Percentiles rank a stretch among this genome's conserved stretches.
Evolutionary conservation across 2,113 vertebrate species (phyloP).

Genomic region (Cyphomyrus plagiostoma): DNA sequence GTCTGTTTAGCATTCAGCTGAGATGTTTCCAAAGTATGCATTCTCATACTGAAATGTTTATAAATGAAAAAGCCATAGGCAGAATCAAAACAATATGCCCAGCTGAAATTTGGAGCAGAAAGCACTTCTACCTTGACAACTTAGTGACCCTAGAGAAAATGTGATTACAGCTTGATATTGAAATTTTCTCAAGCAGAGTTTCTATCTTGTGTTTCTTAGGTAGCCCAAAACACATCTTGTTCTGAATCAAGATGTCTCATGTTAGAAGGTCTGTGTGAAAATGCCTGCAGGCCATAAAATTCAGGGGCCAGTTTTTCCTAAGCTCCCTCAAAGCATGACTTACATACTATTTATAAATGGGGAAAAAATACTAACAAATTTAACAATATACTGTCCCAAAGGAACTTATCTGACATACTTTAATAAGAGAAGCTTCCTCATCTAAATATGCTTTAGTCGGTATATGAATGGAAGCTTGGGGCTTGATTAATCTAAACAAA

Average conservation of each 20-base stretch:
- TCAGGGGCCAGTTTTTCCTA: neutral
- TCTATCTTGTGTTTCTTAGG: neutral
- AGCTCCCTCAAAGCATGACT: neutral
- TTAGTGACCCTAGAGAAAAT: neutral
- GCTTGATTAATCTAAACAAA: neutral
- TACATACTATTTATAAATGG: neutral
- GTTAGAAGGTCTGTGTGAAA: neutral
- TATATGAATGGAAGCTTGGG: neutral
- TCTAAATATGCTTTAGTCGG: neutral
- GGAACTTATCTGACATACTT: constrained; percentile 1
- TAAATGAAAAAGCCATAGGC: constrained; percentile 4
- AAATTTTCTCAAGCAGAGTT: neutral
- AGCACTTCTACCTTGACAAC: neutral
- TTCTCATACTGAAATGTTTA: constrained; percentile 36
- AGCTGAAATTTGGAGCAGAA: neutral
- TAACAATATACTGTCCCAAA: neutral
- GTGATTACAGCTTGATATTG: neutral
- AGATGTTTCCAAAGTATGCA: constrained; percentile 37
- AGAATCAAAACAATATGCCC: neutral
- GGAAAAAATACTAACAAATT: neutral
- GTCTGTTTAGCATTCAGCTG: constrained; percentile 32
- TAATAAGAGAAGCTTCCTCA: neutral
- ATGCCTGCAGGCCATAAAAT: neutral
- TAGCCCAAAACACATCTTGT: neutral
- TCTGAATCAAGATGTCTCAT: neutral